Evolutionary conservation across 2,797 vertebrate species (phyloP).

Genomic region (Gallirallus australis): DNA sequence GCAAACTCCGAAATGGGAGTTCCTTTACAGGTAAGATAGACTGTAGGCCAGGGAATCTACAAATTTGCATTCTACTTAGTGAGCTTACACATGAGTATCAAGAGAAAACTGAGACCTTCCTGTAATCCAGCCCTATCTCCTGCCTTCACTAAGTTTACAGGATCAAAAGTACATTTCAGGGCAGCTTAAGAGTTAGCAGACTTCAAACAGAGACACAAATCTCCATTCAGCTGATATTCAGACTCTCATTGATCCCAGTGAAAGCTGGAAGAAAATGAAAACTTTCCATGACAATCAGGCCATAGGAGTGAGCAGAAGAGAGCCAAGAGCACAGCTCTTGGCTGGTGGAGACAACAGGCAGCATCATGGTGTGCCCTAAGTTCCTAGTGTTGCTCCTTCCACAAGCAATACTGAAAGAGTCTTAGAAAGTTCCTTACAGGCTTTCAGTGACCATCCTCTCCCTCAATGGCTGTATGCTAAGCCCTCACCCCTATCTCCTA

Average conservation of each 20-base stretch:
- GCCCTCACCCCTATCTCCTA: background rate
- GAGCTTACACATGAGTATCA: background rate
- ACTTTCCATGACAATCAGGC: background rate
- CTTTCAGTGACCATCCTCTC: background rate
- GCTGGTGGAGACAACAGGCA: background rate
- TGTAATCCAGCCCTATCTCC: background rate
- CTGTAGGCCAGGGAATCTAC: background rate
- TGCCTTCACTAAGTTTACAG: background rate
- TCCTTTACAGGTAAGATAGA: background rate
- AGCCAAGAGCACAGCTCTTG: rapidly evolving
- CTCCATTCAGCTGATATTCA: background rate
- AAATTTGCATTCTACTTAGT: background rate
- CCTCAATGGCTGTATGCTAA: rapidly evolving
- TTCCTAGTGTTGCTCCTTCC: background rate
- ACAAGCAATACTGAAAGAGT: background rate
- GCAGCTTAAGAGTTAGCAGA: background rate
- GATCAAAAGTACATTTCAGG: constrained; percentile 28
- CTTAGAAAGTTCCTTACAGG: background rate
- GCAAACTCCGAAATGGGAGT: background rate
- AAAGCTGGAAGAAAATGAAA: background rate
- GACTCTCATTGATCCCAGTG: background rate
- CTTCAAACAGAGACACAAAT: background rate
- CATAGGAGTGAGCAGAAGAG: background rate
- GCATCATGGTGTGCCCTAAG: background rate
- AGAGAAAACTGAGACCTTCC: background rate